Conservation (phyloP, 1,140 invertebrate genomes). For the Megathymus violae region DNA sequence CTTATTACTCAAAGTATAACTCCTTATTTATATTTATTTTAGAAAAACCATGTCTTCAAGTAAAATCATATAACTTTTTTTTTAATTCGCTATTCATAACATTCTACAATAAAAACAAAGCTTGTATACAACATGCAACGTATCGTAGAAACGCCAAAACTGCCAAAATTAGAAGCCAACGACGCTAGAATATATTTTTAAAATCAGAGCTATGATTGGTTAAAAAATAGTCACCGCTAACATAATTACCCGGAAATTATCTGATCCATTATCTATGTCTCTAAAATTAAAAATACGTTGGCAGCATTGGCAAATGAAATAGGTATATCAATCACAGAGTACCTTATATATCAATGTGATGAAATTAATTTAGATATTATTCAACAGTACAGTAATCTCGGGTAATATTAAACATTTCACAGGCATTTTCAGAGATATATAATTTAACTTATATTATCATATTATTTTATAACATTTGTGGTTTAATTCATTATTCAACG, state of each 20-base stretch:
- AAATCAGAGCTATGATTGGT: conserved; percentile 65
- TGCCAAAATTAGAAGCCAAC: conserved; percentile 46
- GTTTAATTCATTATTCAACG: too few relatives aligned
- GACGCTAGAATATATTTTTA: conserved; percentile 70
- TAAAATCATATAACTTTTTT: conserved; percentile 6
- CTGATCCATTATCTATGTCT: neutral
- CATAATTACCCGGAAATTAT: conserved; percentile 36
- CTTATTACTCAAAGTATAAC: neutral
- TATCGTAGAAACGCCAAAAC: conserved; percentile 53
- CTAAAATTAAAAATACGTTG: neutral
- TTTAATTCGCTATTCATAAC: conserved; percentile 10
- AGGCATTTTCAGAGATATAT: too few relatives aligned
- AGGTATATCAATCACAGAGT: too few relatives aligned
- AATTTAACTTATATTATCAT: too few relatives aligned
- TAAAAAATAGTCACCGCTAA: conserved; percentile 52
- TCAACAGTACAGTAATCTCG: too few relatives aligned
- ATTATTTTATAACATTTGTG: too few relatives aligned
- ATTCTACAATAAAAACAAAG: conserved; percentile 32
- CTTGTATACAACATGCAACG: conserved; percentile 25
- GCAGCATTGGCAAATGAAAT: neutral
- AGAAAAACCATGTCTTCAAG: neutral
- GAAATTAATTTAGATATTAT: too few relatives aligned
- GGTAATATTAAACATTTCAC: too few relatives aligned
- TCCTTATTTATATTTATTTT: neutral
- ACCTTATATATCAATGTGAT: too few relatives aligned